Conservation (phyloP, 2,113 vertebrate species). For the Aplodontia rufa region DNA sequence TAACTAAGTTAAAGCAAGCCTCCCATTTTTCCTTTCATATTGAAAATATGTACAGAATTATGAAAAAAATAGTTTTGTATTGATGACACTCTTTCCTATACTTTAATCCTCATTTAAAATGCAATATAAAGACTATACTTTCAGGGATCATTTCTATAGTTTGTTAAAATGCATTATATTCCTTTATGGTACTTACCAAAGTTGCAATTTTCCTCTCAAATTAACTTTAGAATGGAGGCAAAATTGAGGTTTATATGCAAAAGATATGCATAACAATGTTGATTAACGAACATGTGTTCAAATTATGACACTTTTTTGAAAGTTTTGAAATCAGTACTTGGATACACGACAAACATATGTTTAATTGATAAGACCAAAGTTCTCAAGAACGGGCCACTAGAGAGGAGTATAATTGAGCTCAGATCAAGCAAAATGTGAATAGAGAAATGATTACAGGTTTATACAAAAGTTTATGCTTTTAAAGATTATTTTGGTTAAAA, state of each 20-base stretch:
- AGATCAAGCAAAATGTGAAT: neutral
- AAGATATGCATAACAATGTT: neutral
- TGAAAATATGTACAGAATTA: neutral
- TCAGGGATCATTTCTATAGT: too few relatives aligned
- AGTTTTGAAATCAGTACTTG: neutral
- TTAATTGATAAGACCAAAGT: neutral
- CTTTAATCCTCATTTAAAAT: neutral
- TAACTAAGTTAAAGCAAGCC: neutral
- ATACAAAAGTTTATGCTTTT: neutral
- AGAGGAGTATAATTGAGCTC: neutral
- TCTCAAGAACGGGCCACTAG: neutral
- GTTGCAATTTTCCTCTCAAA: neutral
- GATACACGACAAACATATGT: neutral
- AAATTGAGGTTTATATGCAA: neutral
- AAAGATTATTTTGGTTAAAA: neutral
- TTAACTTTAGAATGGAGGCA: neutral
- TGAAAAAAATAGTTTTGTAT: neutral
- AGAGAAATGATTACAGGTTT: neutral
- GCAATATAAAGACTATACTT: too few relatives aligned
- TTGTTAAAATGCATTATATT: too few relatives aligned
- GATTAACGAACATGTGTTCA: neutral
- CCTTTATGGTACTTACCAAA: neutral
- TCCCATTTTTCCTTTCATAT: neutral
- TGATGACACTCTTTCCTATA: neutral
- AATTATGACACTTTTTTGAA: neutral